A percentile compares a stretch with the other conserved stretches of the same genome.
phyloP scores from a whole-genome alignment of 2,113 vertebrate genomes.

The Lampris megalopsis region DNA sequence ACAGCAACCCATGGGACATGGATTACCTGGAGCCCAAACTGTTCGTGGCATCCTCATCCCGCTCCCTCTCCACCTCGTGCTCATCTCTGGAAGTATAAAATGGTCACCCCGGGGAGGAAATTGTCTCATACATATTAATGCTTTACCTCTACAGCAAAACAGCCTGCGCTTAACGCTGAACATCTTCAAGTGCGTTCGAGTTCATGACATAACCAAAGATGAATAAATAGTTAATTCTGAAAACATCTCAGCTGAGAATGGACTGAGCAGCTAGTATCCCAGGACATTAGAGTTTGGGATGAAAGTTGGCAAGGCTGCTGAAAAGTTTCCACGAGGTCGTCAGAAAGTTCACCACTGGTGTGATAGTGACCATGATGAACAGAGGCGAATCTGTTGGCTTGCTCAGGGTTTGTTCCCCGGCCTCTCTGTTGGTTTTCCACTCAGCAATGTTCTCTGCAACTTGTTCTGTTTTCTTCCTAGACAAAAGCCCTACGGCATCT shows the following conservation, averaged over 20 bases:
- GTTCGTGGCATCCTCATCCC: constrained; percentile 24
- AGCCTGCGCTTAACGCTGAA: neutral
- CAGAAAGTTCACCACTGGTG: neutral
- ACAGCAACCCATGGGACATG: neutral
- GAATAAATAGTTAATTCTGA: constrained; percentile 21
- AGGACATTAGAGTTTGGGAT: constrained; percentile 12
- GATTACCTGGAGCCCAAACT: constrained; percentile 34
- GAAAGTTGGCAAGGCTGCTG: constrained; percentile 44
- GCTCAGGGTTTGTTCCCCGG: neutral
- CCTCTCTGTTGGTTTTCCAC: neutral
- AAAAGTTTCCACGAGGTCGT: constrained; percentile 26
- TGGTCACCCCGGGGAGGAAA: constrained; percentile 10
- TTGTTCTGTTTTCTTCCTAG: neutral
- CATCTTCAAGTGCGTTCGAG: neutral
- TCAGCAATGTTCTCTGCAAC: constrained; percentile 16
- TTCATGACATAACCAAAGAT: constrained; percentile 23
- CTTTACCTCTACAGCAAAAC: constrained; percentile 28
- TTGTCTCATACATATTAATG: constrained; percentile 6
- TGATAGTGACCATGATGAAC: constrained; percentile 43
- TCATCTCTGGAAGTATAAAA: constrained; percentile 3
- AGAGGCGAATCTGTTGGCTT: constrained; percentile 22
- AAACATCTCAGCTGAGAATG: constrained; percentile 35
- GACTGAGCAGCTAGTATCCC: constrained; percentile 19
- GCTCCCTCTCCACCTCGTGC: neutral
- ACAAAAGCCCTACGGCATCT: constrained; percentile 11